Percentiles rank a stretch among this genome's conserved stretches.
Evolutionary conservation across 2,888 invertebrate genomes (phyloP).

Genomic region (Cosmia trapezina): DNA sequence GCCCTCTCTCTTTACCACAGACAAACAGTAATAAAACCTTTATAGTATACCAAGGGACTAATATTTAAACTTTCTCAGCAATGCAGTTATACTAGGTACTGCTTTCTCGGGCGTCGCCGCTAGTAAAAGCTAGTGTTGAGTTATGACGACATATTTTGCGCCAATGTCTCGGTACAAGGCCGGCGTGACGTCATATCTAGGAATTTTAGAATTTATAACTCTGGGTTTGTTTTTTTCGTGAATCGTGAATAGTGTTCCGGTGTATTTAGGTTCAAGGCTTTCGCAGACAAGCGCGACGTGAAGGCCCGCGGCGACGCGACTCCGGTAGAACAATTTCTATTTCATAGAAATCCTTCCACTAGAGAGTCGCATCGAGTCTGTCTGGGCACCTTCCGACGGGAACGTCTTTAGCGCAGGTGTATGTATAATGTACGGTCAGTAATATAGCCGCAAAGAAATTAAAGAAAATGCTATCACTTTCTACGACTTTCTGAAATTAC

Average conservation of each 20-base stretch:
- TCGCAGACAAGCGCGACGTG: background rate
- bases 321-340: background rate
- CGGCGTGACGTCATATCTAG: constrained; percentile 21
- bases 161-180: constrained; percentile 45
- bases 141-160: constrained; percentile 22
- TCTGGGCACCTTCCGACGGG: background rate
- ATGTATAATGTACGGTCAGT: too few species aligned
- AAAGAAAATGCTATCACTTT: background rate
- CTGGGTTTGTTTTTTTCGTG: constrained; percentile 15
- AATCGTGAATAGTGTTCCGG: background rate
- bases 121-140: constrained; percentile 23
- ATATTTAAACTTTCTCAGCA: constrained; percentile 34
- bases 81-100: constrained; percentile 7
- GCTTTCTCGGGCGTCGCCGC: constrained; percentile 36
- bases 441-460: too few species aligned
- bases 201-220: constrained; percentile 39
- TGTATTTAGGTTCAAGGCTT: constrained; percentile 22
- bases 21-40: constrained; percentile 13
- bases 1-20: background rate
- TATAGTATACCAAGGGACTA: background rate
- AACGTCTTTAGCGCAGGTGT: background rate
- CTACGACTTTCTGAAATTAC: background rate
- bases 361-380: too few species aligned
- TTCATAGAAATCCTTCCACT: background rate
- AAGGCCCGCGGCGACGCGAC: background rate